phyloP scores from a whole-genome alignment of 2,113 vertebrate genomes.

The Crotalus helleri region DNA sequence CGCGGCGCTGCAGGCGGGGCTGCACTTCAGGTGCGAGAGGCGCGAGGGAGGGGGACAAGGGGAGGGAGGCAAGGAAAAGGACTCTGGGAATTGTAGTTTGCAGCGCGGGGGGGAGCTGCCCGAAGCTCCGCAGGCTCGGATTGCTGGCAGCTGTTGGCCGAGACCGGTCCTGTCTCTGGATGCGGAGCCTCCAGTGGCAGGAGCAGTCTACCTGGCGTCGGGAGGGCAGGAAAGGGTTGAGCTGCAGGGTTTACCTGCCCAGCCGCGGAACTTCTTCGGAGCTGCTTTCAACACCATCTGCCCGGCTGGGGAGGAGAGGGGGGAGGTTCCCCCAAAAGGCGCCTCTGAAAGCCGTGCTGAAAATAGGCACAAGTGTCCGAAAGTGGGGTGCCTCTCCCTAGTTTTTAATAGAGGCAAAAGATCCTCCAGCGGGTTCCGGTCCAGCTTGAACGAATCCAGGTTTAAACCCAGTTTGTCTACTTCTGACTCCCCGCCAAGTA shows the following conservation, averaged over 20 bases:
- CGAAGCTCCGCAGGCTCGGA: neutral
- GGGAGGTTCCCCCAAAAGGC: too few species aligned
- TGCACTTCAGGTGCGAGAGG: neutral
- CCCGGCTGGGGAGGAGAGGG: neutral
- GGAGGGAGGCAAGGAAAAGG: neutral
- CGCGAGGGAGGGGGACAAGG: too few species aligned
- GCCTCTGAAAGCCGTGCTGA: too few species aligned
- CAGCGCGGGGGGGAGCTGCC: too few species aligned
- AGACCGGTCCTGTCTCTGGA: neutral
- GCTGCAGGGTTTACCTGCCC: neutral
- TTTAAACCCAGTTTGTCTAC: neutral
- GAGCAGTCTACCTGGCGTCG: neutral
- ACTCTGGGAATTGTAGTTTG: constrained; percentile 27
- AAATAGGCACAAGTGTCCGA: too few species aligned
- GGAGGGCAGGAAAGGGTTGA: neutral
- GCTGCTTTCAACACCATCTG: neutral
- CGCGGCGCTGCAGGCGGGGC: neutral
- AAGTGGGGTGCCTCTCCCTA: neutral
- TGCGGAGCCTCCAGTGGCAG: neutral
- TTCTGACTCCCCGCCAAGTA: neutral
- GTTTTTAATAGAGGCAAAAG: neutral
- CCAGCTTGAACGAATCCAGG: neutral
- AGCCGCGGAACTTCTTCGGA: neutral
- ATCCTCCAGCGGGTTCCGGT: too few species aligned
- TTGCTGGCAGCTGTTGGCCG: neutral